Conservation (phyloP, 2,113 vertebrate species). For the Empidonax alnorum region DNA sequence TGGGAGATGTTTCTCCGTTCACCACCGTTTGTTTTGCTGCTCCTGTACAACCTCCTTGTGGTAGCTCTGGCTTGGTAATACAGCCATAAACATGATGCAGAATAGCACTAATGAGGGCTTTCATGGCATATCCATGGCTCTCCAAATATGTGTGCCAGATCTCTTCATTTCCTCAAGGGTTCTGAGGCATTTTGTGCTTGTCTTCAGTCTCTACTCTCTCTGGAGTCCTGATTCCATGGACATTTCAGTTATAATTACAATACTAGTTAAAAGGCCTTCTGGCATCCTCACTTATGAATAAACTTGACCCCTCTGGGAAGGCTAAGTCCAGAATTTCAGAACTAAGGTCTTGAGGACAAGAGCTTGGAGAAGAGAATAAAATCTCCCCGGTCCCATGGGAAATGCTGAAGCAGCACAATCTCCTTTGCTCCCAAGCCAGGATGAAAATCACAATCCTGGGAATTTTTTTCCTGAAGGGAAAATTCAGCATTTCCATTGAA, state of each 20-base stretch:
- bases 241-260: background rate
- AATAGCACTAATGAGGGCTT: background rate
- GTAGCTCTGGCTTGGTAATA: background rate
- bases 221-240: background rate
- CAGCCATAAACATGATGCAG: background rate
- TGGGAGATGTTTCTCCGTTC: background rate
- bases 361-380: background rate
- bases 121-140: background rate
- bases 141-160: background rate
- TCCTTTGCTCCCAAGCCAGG: background rate
- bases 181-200: background rate
- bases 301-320: background rate
- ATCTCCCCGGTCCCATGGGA: background rate
- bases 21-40: background rate
- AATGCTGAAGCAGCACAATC: background rate
- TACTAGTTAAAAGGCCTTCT: background rate
- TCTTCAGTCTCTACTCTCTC: background rate
- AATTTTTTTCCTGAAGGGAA: slow-evolving; percentile 18
- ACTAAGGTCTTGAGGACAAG: background rate
- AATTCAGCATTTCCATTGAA: background rate
- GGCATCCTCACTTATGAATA: background rate
- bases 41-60: background rate
- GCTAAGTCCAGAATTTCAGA: background rate
- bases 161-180: background rate
- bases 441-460: background rate